Evolutionary conservation across 1,140 invertebrate species (phyloP).

Genomic region (Ericerus pela): DNA sequence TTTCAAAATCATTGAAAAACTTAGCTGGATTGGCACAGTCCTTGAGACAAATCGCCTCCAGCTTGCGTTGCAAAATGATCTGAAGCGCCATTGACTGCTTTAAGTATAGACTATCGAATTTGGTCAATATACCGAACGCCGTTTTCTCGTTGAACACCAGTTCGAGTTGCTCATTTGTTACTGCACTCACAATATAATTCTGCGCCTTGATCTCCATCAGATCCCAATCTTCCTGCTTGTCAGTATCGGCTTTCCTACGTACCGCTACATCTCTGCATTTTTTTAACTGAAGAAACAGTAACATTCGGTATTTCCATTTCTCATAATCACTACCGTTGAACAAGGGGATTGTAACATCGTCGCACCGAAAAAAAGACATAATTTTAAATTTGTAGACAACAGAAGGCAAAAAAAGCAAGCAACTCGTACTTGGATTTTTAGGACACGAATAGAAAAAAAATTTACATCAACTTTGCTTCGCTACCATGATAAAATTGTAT

Average conservation of each 20-base stretch:
- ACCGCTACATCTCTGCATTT: conserved; percentile 21
- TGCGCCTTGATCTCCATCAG: conserved; percentile 22
- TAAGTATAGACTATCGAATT: neutral
- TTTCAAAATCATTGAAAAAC: too few species aligned
- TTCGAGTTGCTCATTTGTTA: conserved; percentile 25
- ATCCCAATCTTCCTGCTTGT: conserved; percentile 20
- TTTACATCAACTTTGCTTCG: too few species aligned
- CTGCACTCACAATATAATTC: conserved; percentile 25
- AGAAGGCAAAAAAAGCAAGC: too few species aligned
- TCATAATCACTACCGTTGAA: neutral
- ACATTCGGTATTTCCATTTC: neutral
- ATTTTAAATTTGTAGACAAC: too few species aligned
- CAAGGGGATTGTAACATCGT: too few species aligned
- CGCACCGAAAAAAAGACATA: too few species aligned
- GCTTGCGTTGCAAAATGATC: neutral
- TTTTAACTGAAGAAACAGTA: conserved; percentile 20
- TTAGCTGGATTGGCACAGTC: neutral
- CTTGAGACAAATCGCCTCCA: neutral
- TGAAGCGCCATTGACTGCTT: neutral
- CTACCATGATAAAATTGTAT: too few species aligned
- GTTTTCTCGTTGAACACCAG: conserved; percentile 19
- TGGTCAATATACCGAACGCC: conserved; percentile 23
- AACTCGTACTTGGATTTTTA: too few species aligned
- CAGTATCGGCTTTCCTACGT: conserved; percentile 15
- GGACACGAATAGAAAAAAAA: too few species aligned